Percentiles rank a stretch among this genome's conserved stretches.
phyloP scores from a whole-genome alignment of 2,797 vertebrate species.

The Anguilla anguilla region DNA sequence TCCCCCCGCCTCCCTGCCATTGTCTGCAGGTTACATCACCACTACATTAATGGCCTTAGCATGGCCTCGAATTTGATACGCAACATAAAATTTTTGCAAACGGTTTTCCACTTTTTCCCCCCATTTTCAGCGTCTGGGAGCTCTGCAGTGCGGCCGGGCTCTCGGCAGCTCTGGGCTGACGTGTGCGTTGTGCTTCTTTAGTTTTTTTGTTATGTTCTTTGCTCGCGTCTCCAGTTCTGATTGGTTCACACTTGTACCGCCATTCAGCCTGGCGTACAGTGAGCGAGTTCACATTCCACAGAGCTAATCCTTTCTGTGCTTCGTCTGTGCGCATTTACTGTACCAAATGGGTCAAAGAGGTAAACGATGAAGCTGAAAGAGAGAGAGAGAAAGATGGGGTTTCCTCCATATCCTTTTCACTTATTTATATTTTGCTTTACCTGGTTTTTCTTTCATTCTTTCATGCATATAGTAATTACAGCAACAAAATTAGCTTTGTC shows the following conservation, averaged over 20 bases:
- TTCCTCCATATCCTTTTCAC: neutral
- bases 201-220: neutral
- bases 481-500: neutral
- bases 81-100: no score
- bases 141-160: neutral
- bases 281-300: slow-evolving; percentile 1
- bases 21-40: neutral
- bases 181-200: neutral
- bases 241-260: neutral
- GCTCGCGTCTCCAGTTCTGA: neutral
- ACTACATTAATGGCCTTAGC: no score
- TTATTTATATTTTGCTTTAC: neutral
- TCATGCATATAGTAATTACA: neutral
- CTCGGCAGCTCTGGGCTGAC: neutral
- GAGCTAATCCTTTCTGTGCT: neutral
- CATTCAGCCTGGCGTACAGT: neutral
- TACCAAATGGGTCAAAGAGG: neutral
- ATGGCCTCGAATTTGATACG: no score
- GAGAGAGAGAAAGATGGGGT: neutral
- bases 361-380: slow-evolving; percentile 11
- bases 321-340: slow-evolving; percentile 6
- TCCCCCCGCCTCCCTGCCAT: neutral
- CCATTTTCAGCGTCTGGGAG: neutral
- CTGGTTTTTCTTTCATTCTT: neutral
- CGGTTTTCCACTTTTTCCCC: neutral